Conservation (phyloP, 2,888 invertebrate species). For the Asteroscopus sphinx region DNA sequence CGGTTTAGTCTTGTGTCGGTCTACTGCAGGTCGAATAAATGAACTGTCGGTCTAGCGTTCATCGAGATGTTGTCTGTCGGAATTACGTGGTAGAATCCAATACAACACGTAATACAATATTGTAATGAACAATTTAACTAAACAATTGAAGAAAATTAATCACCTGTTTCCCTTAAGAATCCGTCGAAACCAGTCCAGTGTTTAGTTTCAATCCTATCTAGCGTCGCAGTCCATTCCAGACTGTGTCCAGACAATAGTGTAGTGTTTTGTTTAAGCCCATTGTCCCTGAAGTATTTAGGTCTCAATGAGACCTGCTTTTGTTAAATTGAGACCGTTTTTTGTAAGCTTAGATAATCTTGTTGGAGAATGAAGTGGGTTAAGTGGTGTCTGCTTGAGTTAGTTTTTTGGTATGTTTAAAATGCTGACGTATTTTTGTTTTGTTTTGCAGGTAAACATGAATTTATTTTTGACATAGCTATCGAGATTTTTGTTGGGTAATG, state of each 20-base stretch:
- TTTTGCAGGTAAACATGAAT: too few species aligned
- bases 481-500: too few species aligned
- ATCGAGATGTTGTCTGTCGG: too few species aligned
- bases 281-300: conserved; percentile 36
- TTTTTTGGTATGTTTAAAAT: neutral
- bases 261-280: conserved; percentile 27
- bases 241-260: neutral
- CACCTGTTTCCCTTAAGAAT: conserved; percentile 11
- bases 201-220: conserved; percentile 21
- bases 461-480: too few species aligned
- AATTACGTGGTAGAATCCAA: too few species aligned
- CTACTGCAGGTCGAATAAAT: too few species aligned
- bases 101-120: too few species aligned
- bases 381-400: neutral
- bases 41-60: too few species aligned
- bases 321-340: conserved; percentile 24
- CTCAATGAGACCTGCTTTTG: conserved; percentile 22
- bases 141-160: conserved; percentile 30
- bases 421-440: too few species aligned
- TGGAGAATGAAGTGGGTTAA: neutral
- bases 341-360: conserved; percentile 7
- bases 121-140: conserved; percentile 32
- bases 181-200: conserved; percentile 11
- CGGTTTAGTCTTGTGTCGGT: too few species aligned
- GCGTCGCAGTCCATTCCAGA: conserved; percentile 18